phyloP scores from a whole-genome alignment of 2,888 invertebrate species.

The Sinopyrophorus schimmeli region DNA sequence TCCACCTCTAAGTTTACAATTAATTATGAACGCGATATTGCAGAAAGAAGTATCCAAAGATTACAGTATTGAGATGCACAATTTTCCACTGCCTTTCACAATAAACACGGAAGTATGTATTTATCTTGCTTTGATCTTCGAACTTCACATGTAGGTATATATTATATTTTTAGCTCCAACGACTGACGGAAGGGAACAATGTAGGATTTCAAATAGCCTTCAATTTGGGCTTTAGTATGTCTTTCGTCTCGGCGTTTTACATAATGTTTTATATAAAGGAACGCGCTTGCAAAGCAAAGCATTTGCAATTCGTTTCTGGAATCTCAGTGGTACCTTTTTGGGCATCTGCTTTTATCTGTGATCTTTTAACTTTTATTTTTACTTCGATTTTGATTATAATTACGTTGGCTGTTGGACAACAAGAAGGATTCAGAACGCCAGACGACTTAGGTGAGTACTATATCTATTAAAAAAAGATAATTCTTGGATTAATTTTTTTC shows the following conservation, averaged over 20 bases:
- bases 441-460: slow-evolving; percentile 62
- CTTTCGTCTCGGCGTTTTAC: slow-evolving; percentile 68
- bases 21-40: slow-evolving; percentile 58
- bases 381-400: slow-evolving; percentile 62
- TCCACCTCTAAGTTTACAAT: slow-evolving; percentile 66
- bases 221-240: slow-evolving; percentile 73
- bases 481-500: slow-evolving; percentile 11
- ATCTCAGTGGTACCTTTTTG: slow-evolving; percentile 69
- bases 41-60: slow-evolving; percentile 41
- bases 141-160: neutral
- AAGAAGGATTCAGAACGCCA: slow-evolving; percentile 62
- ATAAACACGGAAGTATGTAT: slow-evolving; percentile 61
- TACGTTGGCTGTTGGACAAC: slow-evolving; percentile 66
- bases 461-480: no score
- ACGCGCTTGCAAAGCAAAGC: slow-evolving; percentile 67
- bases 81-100: slow-evolving; percentile 70
- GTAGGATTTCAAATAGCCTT: slow-evolving; percentile 64
- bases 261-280: slow-evolving; percentile 68
- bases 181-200: slow-evolving; percentile 47
- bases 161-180: slow-evolving; percentile 38
- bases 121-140: neutral
- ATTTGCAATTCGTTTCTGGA: slow-evolving; percentile 74
- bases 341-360: slow-evolving; percentile 69
- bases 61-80: slow-evolving; percentile 56
- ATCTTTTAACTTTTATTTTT: slow-evolving; percentile 65